These are phyloP conservation scores for Drosophila biarmipes DNA, from an alignment of 1,140 invertebrate species.

Conservation along the genomic window DNA sequence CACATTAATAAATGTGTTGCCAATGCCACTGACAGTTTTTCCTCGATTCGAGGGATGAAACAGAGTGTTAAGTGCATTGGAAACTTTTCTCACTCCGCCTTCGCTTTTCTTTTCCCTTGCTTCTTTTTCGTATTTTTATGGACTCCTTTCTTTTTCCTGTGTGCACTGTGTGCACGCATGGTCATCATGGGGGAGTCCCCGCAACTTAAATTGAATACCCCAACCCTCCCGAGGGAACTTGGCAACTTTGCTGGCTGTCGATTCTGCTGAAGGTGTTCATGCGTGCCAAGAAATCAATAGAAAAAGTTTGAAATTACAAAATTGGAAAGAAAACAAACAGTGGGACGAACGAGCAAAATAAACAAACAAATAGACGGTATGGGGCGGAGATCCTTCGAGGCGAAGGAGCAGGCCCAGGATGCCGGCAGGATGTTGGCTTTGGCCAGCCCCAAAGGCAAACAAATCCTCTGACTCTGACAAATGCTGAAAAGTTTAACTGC, in stretches of 20 bases:
- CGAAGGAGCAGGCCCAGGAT: slow-evolving; percentile 22
- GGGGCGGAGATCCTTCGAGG: slow-evolving; percentile 23
- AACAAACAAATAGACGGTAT: slow-evolving; percentile 58
- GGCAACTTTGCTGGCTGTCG: slow-evolving; percentile 71
- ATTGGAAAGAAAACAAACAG: slow-evolving; percentile 83
- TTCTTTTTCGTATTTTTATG: slow-evolving; percentile 36
- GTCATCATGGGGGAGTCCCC: slow-evolving; percentile 54
- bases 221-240: slow-evolving; percentile 36
- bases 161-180: slow-evolving; percentile 72
- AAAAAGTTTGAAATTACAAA: slow-evolving; percentile 83
- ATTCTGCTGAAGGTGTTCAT: slow-evolving; percentile 79
- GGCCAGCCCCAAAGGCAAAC: slow-evolving; percentile 73
- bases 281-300: slow-evolving; percentile 80
- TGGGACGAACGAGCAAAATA: slow-evolving; percentile 61
- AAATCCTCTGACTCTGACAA: slow-evolving; percentile 81
- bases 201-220: slow-evolving; percentile 77
- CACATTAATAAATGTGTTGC: slow-evolving; percentile 81
- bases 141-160: slow-evolving; percentile 44
- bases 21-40: slow-evolving; percentile 72
- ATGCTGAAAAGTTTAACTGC: slow-evolving; percentile 79
- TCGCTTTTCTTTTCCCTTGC: slow-evolving; percentile 1
- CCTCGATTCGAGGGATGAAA: slow-evolving; percentile 32
- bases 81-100: slow-evolving; percentile 56
- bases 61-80: slow-evolving; percentile 79
- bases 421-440: slow-evolving; percentile 67